Base-by-base conservation (phyloP, 2,797 vertebrate genomes). In the Lates japonicus region DNA sequence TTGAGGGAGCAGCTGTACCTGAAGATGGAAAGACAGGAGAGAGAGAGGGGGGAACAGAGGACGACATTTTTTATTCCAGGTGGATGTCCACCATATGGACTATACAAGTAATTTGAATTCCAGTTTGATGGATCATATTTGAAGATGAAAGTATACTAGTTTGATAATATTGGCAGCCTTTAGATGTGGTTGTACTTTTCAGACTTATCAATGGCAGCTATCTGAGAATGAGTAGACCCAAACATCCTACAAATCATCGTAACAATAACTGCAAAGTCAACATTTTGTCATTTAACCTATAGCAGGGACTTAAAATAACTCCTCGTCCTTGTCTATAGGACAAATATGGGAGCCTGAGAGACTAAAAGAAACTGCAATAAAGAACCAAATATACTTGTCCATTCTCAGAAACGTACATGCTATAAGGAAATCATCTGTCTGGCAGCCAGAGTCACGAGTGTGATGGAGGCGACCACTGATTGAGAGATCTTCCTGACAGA, bases 371-470 rank as follows among this genome's bases (percentile, higher is more conserved):
- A 71, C 44, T 70, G 6, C 12, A 74, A 42, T 78, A 42, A 62
- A 79, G 52, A 74, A 78, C 22, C 29, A 64, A 68, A 81, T 54
- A 54, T 54, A 81, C 42, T 73, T 77, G 22, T 83, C 49, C 20
- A 37, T 84, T 83, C n/a, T 90, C 22, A 81, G 25, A 82, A 88
- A 91, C 94, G 67, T 92, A 95, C 94, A 94, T 89, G 94, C 95
- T 88, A 99, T 98, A 84, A 99, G 95, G 90, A 98, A 97, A 91
- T 99, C 98, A 90, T 99, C 98, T 0, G 98, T 99, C 94, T 99
- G 98, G 93, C 98, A 99, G 94, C 98, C 98, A 0, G 98, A 98
- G 92, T 99, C 98, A 83, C 97, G 96, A 79, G 98, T 99, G 91
- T 97, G 97, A 39, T 96, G 96, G 65, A 95, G 92, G 84, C 97